phyloP scores from a whole-genome alignment of 2,888 invertebrate species.

The Galerucella calmariensis region DNA sequence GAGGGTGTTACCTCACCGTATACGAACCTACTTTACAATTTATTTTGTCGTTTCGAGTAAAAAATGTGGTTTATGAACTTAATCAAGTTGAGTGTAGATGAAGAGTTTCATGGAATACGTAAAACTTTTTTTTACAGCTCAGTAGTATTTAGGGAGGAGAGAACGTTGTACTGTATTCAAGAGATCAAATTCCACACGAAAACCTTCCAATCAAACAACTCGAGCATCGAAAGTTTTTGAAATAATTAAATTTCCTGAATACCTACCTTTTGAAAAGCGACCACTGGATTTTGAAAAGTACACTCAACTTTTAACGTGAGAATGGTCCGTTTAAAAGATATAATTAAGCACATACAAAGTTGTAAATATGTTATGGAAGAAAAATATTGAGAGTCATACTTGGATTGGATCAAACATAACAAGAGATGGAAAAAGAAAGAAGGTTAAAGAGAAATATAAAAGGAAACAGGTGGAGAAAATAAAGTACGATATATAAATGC shows the following conservation, averaged over 20 bases:
- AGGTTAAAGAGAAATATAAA: too few relatives aligned
- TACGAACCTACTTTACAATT: slow-evolving; percentile 27
- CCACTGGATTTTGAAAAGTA: neutral
- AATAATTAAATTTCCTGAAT: neutral
- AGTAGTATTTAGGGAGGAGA: neutral
- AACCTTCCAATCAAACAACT: neutral
- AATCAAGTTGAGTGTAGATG: slow-evolving; percentile 28
- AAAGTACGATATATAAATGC: too few relatives aligned
- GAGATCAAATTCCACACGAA: neutral
- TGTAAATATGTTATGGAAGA: too few relatives aligned
- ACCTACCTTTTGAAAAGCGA: neutral
- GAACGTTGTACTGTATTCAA: neutral
- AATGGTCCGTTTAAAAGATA: neutral
- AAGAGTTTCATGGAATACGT: neutral
- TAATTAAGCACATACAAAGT: neutral
- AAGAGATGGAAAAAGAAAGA: too few relatives aligned
- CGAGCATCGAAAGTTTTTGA: neutral
- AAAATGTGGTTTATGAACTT: slow-evolving; percentile 31
- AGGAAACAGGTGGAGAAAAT: too few relatives aligned
- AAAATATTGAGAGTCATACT: too few relatives aligned
- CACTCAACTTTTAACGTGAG: neutral
- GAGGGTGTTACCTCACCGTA: slow-evolving; percentile 27
- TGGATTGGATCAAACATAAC: too few relatives aligned
- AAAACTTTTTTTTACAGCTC: neutral
- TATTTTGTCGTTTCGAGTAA: slow-evolving; percentile 22